A percentile compares a stretch with the other conserved stretches of the same genome.
Evolutionary conservation across 1,140 invertebrate genomes (phyloP).

Genomic region (Dinothrombium tinctorium): DNA sequence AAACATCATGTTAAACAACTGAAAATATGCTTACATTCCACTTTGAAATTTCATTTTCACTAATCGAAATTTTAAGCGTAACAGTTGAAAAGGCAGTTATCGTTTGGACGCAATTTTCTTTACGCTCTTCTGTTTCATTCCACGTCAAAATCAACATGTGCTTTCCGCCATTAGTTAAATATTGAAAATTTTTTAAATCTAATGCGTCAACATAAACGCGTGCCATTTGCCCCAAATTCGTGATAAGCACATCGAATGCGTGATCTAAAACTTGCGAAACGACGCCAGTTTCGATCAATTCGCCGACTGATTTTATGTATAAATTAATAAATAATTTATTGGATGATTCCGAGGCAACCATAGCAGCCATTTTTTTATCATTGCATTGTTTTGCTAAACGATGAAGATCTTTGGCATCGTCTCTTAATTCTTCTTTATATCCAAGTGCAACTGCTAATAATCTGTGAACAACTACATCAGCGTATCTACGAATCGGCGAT

Average conservation of each 20-base stretch:
- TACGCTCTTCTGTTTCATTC: not conserved
- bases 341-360: constrained; percentile 52
- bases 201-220: constrained; percentile 31
- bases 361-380: constrained; percentile 53
- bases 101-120: not conserved
- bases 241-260: constrained; percentile 51
- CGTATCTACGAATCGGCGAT: constrained; percentile 81
- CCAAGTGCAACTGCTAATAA: constrained; percentile 62
- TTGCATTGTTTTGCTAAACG: constrained; percentile 50
- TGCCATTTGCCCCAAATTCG: constrained; percentile 45
- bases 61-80: not conserved
- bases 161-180: not conserved
- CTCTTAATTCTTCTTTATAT: constrained; percentile 32
- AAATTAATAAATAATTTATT: constrained; percentile 49
- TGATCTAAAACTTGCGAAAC: constrained; percentile 51
- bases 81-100: not conserved
- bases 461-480: constrained; percentile 82
- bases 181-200: constrained; percentile 4
- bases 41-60: not conserved
- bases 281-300: constrained; percentile 31
- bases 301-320: constrained; percentile 31
- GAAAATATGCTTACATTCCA: not conserved
- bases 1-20: not conserved
- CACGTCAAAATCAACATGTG: not conserved
- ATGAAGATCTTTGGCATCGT: constrained; percentile 10